Evolutionary conservation across 2,888 invertebrate species (phyloP), one percentile per base, ranked within the genome.

Genomic region (Salpingus planirostris): DNA sequence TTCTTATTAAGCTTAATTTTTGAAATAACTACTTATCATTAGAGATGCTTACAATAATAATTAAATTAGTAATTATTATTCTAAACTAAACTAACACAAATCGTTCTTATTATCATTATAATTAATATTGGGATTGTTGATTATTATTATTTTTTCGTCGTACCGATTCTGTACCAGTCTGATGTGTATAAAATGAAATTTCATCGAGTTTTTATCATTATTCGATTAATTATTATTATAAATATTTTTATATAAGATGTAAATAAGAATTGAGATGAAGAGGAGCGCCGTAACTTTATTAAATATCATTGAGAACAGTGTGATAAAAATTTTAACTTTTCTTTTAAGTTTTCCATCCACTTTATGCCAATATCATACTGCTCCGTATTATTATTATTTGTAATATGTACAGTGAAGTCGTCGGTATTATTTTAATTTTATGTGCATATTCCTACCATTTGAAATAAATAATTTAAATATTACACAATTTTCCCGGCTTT

Each of bases 381-480:
- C 51, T 48, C 50, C 41, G 41, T 46, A 46, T 46, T 38, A 46
- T 22, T 26, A 30, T 30, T 11, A n/a, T 28, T 15, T 43, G 43
- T 31, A 44, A 43, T 40, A 47, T 54, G 54, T 54, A 54, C 52
- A 54, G 52, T 52, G 8, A 6, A 5, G 8, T 18, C 8, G 18
- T n/a, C 43, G 47, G 36, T 52, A 49, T 18, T 54, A 51, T 51
- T 51, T 50, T 54, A 46, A 46, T 51, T 45, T 50, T 44, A 49
- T 51, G 49, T 51, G 48, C 48, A 52, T 52, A 49, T 49, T 50
- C 49, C 44, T 23, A 23, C 23, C 5, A 46, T 38, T 46, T 39
- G 42, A 36, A 43, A 40, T 28, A 28, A 21, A 13, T 43, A 45
- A 44, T 33, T 46, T 18, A 18, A 18, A 18, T 8, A 18, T 18